Conservation (phyloP, 2,888 invertebrate genomes). For the Eupithecia insigniata region DNA sequence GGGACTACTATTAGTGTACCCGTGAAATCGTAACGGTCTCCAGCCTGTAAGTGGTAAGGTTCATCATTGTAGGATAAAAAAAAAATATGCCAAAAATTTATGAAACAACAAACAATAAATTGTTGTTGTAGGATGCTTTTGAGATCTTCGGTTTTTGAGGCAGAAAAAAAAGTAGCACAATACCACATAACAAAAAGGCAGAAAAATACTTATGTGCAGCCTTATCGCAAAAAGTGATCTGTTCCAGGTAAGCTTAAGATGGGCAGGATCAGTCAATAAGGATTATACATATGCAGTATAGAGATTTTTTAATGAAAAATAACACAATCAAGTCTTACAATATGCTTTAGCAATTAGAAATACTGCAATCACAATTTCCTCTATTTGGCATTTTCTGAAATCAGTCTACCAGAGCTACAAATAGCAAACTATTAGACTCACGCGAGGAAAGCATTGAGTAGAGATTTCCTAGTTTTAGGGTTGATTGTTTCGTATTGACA, state of each 20-base stretch:
- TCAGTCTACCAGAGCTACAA: too few relatives aligned
- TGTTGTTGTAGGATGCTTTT: too few relatives aligned
- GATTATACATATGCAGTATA: too few relatives aligned
- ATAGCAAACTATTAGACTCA: too few relatives aligned
- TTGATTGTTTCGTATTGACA: too few relatives aligned
- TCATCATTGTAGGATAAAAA: not conserved
- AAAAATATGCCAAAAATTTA: not conserved
- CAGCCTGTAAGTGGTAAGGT: conserved; percentile 75
- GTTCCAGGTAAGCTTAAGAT: too few relatives aligned
- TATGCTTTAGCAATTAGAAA: not conserved
- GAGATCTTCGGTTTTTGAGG: not conserved
- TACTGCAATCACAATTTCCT: not conserved
- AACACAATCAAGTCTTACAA: not conserved
- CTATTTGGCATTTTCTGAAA: not conserved
- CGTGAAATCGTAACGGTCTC: conserved; percentile 94
- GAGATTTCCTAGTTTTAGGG: too few relatives aligned
- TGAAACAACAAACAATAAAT: too few relatives aligned
- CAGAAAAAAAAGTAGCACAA: not conserved
- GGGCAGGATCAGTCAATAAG: too few relatives aligned
- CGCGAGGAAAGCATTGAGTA: too few relatives aligned
- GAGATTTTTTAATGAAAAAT: not conserved
- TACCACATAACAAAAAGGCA: not conserved
- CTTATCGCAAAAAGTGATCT: too few relatives aligned
- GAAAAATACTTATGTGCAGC: not conserved
- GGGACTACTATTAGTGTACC: conserved; percentile 99